A percentile compares a stretch with the other conserved stretches of the same genome.
Evolutionary conservation across 1,140 invertebrate species (phyloP).

Genomic region (Mya arenaria): DNA sequence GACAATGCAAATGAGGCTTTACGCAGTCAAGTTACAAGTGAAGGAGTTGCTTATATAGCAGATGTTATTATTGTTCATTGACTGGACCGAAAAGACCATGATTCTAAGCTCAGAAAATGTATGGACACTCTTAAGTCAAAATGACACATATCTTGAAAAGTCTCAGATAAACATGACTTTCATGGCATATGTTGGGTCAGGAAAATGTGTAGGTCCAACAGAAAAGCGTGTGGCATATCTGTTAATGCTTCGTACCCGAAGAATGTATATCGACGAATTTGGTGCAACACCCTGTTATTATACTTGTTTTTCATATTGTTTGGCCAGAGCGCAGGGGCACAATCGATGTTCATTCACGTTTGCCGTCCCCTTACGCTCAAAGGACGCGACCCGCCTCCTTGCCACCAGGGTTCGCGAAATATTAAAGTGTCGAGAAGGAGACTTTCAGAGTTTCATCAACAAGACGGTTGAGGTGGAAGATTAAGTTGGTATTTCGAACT

Average conservation of each 20-base stretch:
- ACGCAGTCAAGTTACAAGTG: too few species aligned
- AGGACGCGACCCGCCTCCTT: constrained; percentile 54
- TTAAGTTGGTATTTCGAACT: constrained; percentile 64
- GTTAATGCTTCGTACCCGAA: constrained; percentile 41
- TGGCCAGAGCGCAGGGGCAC: constrained; percentile 72
- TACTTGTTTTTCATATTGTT: constrained; percentile 65
- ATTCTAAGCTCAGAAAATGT: constrained; percentile 48
- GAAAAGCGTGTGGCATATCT: constrained; percentile 40
- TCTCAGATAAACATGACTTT: constrained; percentile 64
- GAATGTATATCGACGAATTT: neutral
- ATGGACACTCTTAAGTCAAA: constrained; percentile 52
- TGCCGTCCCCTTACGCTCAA: constrained; percentile 62
- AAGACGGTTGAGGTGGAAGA: constrained; percentile 49
- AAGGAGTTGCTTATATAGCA: constrained; percentile 62
- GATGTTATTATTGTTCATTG: constrained; percentile 71
- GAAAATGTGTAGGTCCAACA: constrained; percentile 48
- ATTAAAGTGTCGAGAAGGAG: constrained; percentile 3
- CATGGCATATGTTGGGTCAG: constrained; percentile 62
- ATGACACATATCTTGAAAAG: constrained; percentile 57
- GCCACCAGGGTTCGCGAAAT: neutral
- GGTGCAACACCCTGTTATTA: neutral
- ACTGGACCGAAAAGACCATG: constrained; percentile 49
- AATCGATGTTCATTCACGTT: constrained; percentile 63
- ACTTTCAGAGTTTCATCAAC: neutral
- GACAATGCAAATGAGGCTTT: too few species aligned